A percentile compares a stretch with the other conserved stretches of the same genome.
Evolutionary conservation across 2,888 invertebrate genomes (phyloP).

Genomic region (Rhamphomyia laevipes): DNA sequence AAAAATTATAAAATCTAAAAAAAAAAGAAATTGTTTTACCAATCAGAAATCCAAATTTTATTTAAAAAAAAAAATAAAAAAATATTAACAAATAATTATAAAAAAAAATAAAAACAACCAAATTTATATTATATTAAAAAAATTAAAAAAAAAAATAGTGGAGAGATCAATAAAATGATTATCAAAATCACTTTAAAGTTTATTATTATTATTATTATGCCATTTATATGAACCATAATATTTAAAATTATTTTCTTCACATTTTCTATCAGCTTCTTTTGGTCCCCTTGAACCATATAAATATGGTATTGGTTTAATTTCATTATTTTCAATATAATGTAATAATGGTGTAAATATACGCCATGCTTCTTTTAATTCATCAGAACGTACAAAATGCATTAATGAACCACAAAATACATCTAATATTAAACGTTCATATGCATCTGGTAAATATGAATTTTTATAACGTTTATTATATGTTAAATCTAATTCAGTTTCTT

Average conservation of each 20-base stretch:
- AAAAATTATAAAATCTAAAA: no score
- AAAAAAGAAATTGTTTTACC: no score
- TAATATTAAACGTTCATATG: slow-evolving; percentile 91
- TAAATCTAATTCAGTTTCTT: slow-evolving; percentile 95
- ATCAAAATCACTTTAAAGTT: background rate
- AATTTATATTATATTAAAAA: no score
- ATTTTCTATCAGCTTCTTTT: slow-evolving; percentile 71
- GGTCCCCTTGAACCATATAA: slow-evolving; percentile 85
- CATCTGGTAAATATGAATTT: slow-evolving; percentile 78
- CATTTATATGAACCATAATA: slow-evolving; percentile 97
- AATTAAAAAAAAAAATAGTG: no score
- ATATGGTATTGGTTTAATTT: slow-evolving; percentile 69
- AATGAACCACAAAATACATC: slow-evolving; percentile 98
- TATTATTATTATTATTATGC: slow-evolving; percentile 31
- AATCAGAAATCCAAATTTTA: no score
- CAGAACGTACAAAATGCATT: slow-evolving; percentile 97
- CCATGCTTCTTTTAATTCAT: slow-evolving; percentile 95
- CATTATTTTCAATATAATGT: slow-evolving; percentile 70
- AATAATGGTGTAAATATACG: slow-evolving; percentile 92
- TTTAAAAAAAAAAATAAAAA: no score
- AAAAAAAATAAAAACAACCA: no score
- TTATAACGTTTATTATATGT: slow-evolving; percentile 88
- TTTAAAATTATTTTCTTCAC: slow-evolving; percentile 68
- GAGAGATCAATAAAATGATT: no score
- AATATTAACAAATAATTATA: no score